A percentile compares a stretch with the other conserved stretches of the same genome.
These are phyloP conservation scores for Sesamia inferens DNA, from an alignment of 2,888 invertebrate genomes.

Conservation along the genomic window DNA sequence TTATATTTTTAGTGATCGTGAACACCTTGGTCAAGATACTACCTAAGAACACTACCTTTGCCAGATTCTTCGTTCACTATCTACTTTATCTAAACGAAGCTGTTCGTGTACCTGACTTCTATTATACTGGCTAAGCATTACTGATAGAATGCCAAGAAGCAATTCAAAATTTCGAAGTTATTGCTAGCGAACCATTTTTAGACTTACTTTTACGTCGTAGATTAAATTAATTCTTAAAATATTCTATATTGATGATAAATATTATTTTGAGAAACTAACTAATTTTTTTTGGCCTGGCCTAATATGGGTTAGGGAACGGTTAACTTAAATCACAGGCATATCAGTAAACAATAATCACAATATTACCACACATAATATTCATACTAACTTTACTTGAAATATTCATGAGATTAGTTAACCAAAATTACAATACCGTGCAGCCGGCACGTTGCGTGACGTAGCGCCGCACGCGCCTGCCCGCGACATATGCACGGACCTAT, in stretches of 20 bases:
- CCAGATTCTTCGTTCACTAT: not conserved
- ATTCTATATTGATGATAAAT: not conserved
- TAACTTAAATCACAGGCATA: not conserved
- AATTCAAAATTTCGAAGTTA: not conserved
- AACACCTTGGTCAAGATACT: not conserved
- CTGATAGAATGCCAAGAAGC: too few relatives aligned
- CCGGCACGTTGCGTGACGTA: constrained; percentile 75
- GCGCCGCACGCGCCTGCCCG: constrained; percentile 74
- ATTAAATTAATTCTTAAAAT: not conserved
- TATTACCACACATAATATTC: constrained; percentile 14
- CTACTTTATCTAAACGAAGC: not conserved
- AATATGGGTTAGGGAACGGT: not conserved
- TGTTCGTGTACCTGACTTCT: not conserved
- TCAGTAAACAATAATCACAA: constrained; percentile 9
- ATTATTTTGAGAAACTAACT: not conserved
- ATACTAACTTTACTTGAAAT: constrained; percentile 28
- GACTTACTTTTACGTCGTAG: not conserved
- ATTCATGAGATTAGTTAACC: constrained; percentile 64
- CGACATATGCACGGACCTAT: constrained; percentile 80
- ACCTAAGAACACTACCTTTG: too few relatives aligned
- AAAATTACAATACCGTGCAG: constrained; percentile 54
- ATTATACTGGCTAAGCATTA: not conserved
- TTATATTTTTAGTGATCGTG: not conserved
- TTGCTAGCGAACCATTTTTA: not conserved
- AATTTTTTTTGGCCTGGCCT: too few relatives aligned